These are phyloP conservation scores for Drosophila kikkawai DNA, from an alignment of 1,140 invertebrate species.

Conservation along the genomic window DNA sequence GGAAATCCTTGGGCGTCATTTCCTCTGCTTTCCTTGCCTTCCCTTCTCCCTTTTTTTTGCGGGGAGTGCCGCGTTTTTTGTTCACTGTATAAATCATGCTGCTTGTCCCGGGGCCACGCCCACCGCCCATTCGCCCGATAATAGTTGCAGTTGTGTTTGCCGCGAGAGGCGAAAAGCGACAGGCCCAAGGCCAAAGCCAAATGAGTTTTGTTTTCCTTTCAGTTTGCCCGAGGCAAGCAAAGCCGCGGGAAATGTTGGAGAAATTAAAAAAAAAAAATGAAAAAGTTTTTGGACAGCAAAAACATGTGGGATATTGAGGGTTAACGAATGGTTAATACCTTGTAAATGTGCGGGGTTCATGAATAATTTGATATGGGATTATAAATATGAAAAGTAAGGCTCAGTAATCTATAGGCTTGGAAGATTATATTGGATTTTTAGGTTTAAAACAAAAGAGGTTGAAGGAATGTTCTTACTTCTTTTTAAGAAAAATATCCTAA, in stretches of 20 bases:
- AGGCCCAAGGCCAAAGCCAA: constrained; percentile 53
- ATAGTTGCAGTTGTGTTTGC: constrained; percentile 49
- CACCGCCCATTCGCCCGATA: constrained; percentile 26
- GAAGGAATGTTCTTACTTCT: neutral
- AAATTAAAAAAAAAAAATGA: constrained; percentile 14
- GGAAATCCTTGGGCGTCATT: constrained; percentile 35
- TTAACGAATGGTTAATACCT: constrained; percentile 8
- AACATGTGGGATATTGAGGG: neutral
- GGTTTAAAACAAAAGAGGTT: neutral
- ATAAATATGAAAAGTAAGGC: neutral
- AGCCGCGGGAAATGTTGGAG: constrained; percentile 14
- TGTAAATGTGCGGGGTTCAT: neutral
- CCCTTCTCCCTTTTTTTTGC: neutral
- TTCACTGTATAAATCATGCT: constrained; percentile 41
- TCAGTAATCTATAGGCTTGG: neutral
- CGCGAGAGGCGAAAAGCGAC: constrained; percentile 11
- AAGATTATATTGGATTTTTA: neutral
- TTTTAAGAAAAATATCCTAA: neutral
- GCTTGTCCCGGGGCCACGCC: constrained; percentile 32
- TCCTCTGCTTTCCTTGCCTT: constrained; percentile 4
- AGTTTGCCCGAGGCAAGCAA: constrained; percentile 25
- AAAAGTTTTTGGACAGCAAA: neutral
- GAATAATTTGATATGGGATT: neutral
- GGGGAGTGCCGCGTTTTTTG: constrained; percentile 20
- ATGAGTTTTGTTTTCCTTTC: constrained; percentile 64